phyloP scores from a whole-genome alignment of 2,797 vertebrate genomes.

The Glossophaga mutica region DNA sequence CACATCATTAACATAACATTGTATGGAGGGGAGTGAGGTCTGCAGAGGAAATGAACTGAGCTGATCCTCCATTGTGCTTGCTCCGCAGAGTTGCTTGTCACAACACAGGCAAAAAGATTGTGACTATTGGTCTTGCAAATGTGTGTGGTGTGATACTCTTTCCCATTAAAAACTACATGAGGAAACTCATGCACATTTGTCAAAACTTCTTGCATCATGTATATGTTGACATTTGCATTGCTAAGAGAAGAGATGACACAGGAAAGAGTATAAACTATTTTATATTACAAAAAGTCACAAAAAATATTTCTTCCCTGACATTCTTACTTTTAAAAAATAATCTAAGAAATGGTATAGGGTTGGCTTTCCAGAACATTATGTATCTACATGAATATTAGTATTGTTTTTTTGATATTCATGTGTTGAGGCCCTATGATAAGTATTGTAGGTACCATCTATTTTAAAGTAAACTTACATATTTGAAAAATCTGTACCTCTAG shows the following conservation, averaged over 20 bases:
- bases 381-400: background rate
- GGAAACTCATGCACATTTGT: background rate
- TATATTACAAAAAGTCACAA: background rate
- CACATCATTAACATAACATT: background rate
- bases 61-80: background rate
- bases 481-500: background rate
- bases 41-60: background rate
- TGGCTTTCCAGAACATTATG: background rate
- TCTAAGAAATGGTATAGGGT: background rate
- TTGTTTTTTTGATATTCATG: background rate
- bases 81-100: background rate
- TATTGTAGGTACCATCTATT: background rate
- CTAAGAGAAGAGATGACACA: background rate
- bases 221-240: background rate
- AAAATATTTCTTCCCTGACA: background rate
- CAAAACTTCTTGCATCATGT: fast-evolving
- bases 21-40: background rate
- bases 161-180: background rate
- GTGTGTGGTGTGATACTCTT: fast-evolving
- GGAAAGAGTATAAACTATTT: background rate
- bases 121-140: background rate
- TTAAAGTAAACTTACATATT: background rate
- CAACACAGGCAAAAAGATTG: background rate
- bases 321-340: background rate
- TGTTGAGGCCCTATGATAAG: background rate